Evolutionary conservation across 2,113 vertebrate species (phyloP).

Genomic region (Lathamus discolor): DNA sequence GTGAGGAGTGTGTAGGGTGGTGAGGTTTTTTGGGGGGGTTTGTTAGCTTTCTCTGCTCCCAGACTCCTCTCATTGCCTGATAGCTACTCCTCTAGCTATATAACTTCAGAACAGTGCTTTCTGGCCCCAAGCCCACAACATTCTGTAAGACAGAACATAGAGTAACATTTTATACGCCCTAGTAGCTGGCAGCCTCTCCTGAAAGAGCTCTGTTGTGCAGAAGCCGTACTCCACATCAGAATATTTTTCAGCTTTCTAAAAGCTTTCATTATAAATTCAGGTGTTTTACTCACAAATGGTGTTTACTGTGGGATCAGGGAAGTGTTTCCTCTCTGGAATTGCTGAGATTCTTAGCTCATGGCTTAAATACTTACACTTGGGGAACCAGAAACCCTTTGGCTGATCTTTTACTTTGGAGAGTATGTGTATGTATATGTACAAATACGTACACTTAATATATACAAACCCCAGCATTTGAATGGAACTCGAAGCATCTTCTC

Average conservation of each 20-base stretch:
- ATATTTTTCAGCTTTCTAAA: neutral
- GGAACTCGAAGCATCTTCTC: neutral
- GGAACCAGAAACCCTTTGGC: neutral
- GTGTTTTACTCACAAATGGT: neutral
- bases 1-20: neutral
- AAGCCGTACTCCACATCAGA: neutral
- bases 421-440: neutral
- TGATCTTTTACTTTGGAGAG: neutral
- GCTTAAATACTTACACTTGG: neutral
- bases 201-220: neutral
- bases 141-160: accelerated
- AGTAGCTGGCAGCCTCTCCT: neutral
- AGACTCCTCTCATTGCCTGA: neutral
- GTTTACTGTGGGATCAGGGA: neutral
- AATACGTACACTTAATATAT: neutral
- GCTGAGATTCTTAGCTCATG: neutral
- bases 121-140: neutral
- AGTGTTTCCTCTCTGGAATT: neutral
- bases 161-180: accelerated
- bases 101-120: accelerated
- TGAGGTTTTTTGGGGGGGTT: neutral
- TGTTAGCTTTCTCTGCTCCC: neutral
- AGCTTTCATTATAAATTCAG: neutral
- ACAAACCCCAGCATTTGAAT: neutral
- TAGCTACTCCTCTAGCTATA: neutral